Evolutionary conservation across 2,888 invertebrate genomes (phyloP).

Genomic region (Drosophila paramelanica): DNA sequence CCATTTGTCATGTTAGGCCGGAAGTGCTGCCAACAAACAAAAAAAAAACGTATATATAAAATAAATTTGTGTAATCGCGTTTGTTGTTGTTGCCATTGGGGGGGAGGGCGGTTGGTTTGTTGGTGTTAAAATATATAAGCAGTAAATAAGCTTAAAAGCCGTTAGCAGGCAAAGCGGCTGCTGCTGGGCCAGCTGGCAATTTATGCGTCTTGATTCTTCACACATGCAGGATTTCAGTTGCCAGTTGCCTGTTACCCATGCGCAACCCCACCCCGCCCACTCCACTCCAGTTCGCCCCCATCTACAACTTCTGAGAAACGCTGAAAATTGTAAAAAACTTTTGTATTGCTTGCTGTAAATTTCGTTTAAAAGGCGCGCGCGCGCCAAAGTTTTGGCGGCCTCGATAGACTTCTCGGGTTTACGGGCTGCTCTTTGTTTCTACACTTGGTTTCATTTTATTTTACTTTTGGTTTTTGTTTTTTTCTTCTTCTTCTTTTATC

Average conservation of each 20-base stretch:
- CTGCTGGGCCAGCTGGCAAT: constrained; percentile 57
- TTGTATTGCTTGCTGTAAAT: constrained; percentile 69
- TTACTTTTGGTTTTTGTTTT: constrained; percentile 12
- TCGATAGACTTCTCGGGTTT: constrained; percentile 65
- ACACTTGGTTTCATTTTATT: constrained; percentile 25
- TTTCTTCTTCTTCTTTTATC: constrained; percentile 21
- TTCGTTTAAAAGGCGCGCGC: constrained; percentile 68
- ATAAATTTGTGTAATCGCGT: constrained; percentile 58
- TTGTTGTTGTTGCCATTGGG: constrained; percentile 45
- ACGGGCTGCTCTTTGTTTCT: constrained; percentile 61
- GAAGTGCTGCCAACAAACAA: constrained; percentile 59
- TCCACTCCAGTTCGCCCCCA: neutral
- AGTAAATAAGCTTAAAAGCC: constrained; percentile 78
- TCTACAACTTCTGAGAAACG: constrained; percentile 17
- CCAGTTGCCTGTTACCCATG: constrained; percentile 20
- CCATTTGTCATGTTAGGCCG: constrained; percentile 76
- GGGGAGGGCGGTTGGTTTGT: neutral
- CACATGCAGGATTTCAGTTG: constrained; percentile 61
- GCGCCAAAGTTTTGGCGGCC: constrained; percentile 62
- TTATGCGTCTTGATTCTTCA: constrained; percentile 77
- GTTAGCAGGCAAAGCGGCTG: constrained; percentile 46
- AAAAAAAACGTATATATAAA: constrained; percentile 31
- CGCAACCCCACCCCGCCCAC: neutral
- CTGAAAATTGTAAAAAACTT: constrained; percentile 47
- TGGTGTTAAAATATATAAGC: constrained; percentile 77